Evolutionary conservation across 2,888 invertebrate species (phyloP), one percentile per base, ranked within the genome.

Genomic region (Trichopria drosophilae): DNA sequence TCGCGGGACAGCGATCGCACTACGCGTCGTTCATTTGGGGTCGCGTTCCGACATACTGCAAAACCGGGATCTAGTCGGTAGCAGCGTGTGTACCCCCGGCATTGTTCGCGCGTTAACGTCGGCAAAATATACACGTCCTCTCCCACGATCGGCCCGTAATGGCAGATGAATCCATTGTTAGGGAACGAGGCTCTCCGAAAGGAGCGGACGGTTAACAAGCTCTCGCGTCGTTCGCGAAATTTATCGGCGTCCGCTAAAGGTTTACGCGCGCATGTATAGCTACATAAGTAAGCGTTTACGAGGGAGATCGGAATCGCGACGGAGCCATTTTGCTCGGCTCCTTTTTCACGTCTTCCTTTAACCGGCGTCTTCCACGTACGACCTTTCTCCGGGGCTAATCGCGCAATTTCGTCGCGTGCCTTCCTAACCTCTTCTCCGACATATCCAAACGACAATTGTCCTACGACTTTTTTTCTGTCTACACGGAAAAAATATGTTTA

Each of bases 291-390:
- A 3, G 24, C 24, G 41, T 36, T 36, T 36, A 41, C 28, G 41
- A 41, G 41, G 28, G 50, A 50, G 46, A 53, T 53, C 50, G 50
- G 50, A 50, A 51, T 46, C 42, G 19, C 34, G 39, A 20, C 19
- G 40, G 23, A 39, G 29, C 43, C 37, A 26, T 48, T 51, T 44
- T 35, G 39, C 51, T 40, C 24, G 31, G 41, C 42, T 51, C 54
- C 52, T 51, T 51, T 43, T 43, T 46, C 29, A 40, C 48, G 51
- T 51, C n/a, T n/a, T n/a, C n/a, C n/a, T n/a, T n/a, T n/a, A n/a
- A n/a, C 49, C 55, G 22, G 35, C 24, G 37, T 29, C 49, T 50
- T 43, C 43, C 44, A 37, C 23, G 23, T 45, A 19, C 32, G 24
- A 23, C 44, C 36, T 48, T 48, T 53, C 45, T 37, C 40, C 42